Evolutionary conservation across 2,797 vertebrate species (phyloP).

Genomic region (Nyctibius grandis): DNA sequence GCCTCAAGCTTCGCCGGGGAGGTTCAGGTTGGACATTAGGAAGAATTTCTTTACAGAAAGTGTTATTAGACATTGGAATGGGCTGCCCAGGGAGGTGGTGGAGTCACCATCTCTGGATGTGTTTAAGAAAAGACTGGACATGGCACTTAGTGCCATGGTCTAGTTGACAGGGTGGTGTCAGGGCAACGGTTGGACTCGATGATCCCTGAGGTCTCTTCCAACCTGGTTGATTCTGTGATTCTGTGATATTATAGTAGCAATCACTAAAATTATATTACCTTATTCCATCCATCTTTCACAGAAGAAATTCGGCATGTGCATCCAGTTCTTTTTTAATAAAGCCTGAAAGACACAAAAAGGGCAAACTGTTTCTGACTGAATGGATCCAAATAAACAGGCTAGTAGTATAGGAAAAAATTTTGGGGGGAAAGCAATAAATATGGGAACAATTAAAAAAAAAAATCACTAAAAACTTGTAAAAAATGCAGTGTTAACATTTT

Average conservation of each 20-base stretch:
- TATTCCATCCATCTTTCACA: background rate
- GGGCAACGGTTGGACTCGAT: too few relatives aligned
- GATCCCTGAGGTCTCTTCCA: too few relatives aligned
- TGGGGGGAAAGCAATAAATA: background rate
- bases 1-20: too few relatives aligned
- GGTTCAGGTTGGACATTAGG: too few relatives aligned
- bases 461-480: background rate
- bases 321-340: background rate
- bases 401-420: background rate
- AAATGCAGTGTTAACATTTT: background rate
- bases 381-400: background rate
- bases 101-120: too few relatives aligned
- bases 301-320: background rate
- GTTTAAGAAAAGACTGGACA: too few relatives aligned
- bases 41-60: too few relatives aligned
- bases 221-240: too few relatives aligned
- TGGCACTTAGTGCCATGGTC: too few relatives aligned
- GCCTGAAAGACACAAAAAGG: slow-evolving; percentile 44
- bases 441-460: background rate
- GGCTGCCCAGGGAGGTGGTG: too few relatives aligned
- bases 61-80: too few relatives aligned
- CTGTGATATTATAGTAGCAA: background rate
- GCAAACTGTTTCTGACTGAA: background rate
- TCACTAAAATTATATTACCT: slow-evolving; percentile 2
- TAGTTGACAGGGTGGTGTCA: too few relatives aligned